Conservation (phyloP, 2,888 invertebrate genomes). For the Punctoribates punctum region DNA sequence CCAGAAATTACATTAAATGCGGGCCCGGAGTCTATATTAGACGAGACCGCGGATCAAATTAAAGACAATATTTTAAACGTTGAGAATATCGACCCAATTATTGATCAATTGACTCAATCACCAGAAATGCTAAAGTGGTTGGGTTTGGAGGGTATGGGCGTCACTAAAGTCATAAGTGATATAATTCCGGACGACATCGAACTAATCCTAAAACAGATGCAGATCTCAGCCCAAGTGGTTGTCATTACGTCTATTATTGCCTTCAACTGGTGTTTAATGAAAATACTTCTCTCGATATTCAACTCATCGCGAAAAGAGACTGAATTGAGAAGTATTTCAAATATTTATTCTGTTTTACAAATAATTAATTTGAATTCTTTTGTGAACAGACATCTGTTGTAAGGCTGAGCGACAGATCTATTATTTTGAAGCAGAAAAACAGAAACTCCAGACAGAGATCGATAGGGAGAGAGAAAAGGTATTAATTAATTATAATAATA, state of each 20-base stretch:
- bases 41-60: no score
- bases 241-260: conserved; percentile 37
- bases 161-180: conserved; percentile 10
- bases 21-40: no score
- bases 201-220: conserved; percentile 9
- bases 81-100: background rate
- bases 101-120: no score
- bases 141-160: background rate
- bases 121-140: background rate
- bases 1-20: no score
- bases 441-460: conserved; percentile 36
- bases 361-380: conserved; percentile 18
- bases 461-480: conserved; percentile 32
- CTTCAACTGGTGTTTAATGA: conserved; percentile 40
- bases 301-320: conserved; percentile 26
- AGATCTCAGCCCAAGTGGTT: conserved; percentile 28
- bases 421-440: conserved; percentile 40
- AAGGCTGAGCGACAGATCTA: conserved; percentile 35
- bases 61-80: background rate
- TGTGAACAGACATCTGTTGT: conserved; percentile 25
- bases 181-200: conserved; percentile 39
- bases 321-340: conserved; percentile 37
- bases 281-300: conserved; percentile 28
- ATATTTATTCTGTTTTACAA: background rate
- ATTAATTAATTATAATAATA: background rate